A percentile compares a stretch with the other conserved stretches of the same genome.
These are phyloP conservation scores for Syritta pipiens DNA, from an alignment of 2,888 invertebrate species.

Conservation along the genomic window DNA sequence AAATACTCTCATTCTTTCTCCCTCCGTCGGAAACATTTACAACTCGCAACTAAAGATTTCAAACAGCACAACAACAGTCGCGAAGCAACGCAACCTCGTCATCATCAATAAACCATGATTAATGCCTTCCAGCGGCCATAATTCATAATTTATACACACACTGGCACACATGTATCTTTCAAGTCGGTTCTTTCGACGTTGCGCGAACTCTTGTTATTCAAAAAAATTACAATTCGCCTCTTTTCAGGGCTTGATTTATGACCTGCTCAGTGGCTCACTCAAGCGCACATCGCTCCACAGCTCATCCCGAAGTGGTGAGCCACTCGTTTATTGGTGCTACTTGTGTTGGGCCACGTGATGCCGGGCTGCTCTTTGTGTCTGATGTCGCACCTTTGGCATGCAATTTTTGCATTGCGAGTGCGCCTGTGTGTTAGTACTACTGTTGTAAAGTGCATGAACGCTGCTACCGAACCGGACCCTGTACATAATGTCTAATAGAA, in stretches of 20 bases:
- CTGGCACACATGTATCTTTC: constrained; percentile 52
- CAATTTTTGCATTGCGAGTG: constrained; percentile 24
- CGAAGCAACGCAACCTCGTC: constrained; percentile 66
- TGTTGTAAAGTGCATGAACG: constrained; percentile 31
- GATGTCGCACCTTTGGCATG: constrained; percentile 41
- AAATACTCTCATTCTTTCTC: constrained; percentile 34
- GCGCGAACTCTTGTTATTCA: constrained; percentile 58
- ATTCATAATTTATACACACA: constrained; percentile 66
- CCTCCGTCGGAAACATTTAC: constrained; percentile 36
- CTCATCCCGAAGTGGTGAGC: constrained; percentile 18
- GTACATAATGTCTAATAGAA: constrained; percentile 41
- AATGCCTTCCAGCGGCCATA: constrained; percentile 68
- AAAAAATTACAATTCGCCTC: constrained; percentile 68
- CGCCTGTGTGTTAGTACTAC: constrained; percentile 11
- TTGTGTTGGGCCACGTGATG: neutral
- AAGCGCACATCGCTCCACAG: constrained; percentile 29
- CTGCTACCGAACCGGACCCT: constrained; percentile 35
- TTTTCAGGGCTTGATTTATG: constrained; percentile 66
- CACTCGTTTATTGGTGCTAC: constrained; percentile 1
- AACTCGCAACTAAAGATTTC: constrained; percentile 53
- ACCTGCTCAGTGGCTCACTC: constrained; percentile 64
- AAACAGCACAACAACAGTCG: constrained; percentile 33
- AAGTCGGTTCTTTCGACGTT: constrained; percentile 25
- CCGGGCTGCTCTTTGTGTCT: constrained; percentile 15
- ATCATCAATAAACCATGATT: constrained; percentile 70